These are phyloP conservation scores for Sepiola atlantica DNA, from an alignment of 2,888 invertebrate species.

Conservation along the genomic window DNA sequence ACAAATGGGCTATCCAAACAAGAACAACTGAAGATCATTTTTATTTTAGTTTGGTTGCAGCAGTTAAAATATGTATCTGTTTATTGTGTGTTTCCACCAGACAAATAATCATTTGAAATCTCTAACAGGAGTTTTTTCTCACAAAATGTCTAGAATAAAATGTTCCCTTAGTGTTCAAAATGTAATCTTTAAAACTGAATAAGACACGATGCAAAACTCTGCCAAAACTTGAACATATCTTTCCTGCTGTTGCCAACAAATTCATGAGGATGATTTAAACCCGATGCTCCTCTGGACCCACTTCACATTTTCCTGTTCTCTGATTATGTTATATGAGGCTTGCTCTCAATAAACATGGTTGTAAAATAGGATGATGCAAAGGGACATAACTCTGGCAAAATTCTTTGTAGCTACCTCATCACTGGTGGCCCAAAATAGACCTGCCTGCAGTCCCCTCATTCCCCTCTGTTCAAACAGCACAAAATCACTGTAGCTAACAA, in stretches of 20 bases:
- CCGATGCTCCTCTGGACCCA: neutral
- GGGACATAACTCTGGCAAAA: neutral
- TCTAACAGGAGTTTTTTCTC: neutral
- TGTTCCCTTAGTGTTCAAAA: neutral
- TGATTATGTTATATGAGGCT: neutral
- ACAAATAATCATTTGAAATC: neutral
- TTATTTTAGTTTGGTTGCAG: neutral
- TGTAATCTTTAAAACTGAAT: neutral
- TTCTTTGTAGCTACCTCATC: neutral
- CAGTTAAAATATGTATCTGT: neutral
- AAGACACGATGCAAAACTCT: neutral
- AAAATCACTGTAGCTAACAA: neutral
- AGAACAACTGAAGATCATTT: neutral
- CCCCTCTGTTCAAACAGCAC: slow-evolving; percentile 8
- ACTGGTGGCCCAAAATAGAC: neutral
- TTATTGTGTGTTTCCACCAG: too few relatives aligned
- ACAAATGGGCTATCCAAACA: neutral
- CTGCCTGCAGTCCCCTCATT: neutral
- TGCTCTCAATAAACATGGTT: neutral
- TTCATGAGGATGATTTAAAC: neutral
- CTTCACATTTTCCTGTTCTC: neutral
- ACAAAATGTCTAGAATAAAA: neutral
- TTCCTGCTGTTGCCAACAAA: neutral
- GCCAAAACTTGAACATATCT: neutral
- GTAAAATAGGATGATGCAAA: neutral